These are phyloP conservation scores for Pentalonia nigronervosa DNA, from an alignment of 1,140 invertebrate genomes.

Conservation along the genomic window DNA sequence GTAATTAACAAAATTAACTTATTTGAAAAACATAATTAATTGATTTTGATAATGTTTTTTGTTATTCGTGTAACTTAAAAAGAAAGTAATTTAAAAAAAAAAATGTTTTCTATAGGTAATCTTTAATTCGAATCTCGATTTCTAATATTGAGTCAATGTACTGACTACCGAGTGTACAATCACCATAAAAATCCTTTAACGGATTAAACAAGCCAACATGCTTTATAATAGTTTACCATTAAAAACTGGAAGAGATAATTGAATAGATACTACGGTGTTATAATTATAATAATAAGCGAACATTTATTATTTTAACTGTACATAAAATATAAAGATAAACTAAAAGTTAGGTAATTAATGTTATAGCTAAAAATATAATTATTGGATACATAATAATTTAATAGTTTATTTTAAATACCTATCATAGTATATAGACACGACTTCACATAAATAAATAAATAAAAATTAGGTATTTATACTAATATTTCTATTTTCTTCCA, in stretches of 20 bases:
- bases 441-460: background rate
- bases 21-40: background rate
- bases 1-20: background rate
- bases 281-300: background rate
- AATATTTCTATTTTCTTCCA: background rate
- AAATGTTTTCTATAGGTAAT: background rate
- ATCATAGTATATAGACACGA: background rate
- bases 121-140: constrained; percentile 35
- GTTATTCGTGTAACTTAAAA: background rate
- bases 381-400: no score
- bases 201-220: background rate
- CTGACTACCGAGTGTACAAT: background rate
- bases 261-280: background rate
- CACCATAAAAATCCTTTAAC: background rate
- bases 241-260: background rate
- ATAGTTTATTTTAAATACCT: background rate
- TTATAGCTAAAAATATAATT: background rate
- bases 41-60: background rate
- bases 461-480: background rate
- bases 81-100: constrained; percentile 1
- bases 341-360: background rate
- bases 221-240: background rate
- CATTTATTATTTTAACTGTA: background rate
- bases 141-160: constrained; percentile 16
- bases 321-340: background rate